Evolutionary conservation across 2,797 vertebrate species (phyloP).

Genomic region (Calcarius lapponicus): DNA sequence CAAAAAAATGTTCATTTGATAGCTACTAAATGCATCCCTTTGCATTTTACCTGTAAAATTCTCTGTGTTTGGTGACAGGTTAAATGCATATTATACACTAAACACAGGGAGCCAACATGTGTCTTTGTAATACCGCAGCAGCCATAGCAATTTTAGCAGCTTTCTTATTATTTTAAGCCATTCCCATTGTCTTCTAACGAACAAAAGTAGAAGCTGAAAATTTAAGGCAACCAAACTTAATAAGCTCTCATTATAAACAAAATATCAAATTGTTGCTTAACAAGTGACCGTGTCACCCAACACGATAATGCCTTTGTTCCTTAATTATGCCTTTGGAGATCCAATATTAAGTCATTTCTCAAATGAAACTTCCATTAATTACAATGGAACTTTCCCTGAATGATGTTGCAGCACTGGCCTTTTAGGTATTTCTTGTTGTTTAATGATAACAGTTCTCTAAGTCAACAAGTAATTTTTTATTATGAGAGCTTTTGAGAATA

Average conservation of each 20-base stretch:
- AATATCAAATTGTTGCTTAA: conserved; percentile 61
- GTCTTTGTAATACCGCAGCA: conserved; percentile 56
- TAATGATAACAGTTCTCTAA: background rate
- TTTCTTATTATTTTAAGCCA: conserved; percentile 75
- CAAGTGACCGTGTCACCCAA: conserved; percentile 50
- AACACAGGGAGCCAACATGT: conserved; percentile 58
- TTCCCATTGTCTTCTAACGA: conserved; percentile 76
- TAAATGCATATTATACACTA: conserved; percentile 67
- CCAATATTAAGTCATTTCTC: background rate
- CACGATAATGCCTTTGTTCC: background rate
- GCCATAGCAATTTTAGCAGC: conserved; percentile 59
- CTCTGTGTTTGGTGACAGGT: conserved; percentile 70
- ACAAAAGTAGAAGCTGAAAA: conserved; percentile 74
- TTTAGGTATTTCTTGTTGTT: background rate
- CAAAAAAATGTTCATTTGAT: conserved; percentile 61
- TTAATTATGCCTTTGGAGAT: background rate
- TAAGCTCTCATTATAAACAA: conserved; percentile 60
- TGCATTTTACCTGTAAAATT: conserved; percentile 70
- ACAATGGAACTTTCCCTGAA: background rate
- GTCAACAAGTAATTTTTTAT: background rate
- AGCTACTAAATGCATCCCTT: conserved; percentile 62
- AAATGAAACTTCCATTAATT: background rate
- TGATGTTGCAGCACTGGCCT: background rate
- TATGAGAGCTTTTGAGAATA: background rate
- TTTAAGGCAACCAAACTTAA: conserved; percentile 63